Base-by-base conservation (phyloP, 2,797 vertebrate genomes). In the Acrossocheilus wenchowensis region DNA sequence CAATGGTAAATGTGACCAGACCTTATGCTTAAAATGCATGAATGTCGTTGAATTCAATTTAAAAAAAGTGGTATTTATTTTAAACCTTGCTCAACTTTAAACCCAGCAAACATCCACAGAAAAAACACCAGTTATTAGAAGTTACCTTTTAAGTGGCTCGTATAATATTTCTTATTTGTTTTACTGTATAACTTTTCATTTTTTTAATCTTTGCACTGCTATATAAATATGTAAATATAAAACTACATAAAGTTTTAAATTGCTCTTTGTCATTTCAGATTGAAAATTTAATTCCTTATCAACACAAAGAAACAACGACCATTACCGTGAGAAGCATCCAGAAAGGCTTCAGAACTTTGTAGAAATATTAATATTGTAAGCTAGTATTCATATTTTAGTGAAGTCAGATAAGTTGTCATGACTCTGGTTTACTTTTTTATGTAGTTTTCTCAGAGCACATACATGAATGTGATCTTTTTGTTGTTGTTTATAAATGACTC, bases 281-380 rank as follows among this genome's bases (percentile, higher is more conserved):
- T 14, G 34, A 52, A 69, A n/a, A 0, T 15, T 36, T 52, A 12
- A 71, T 81, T 69, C 80, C 80, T 23, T 17, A 2, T 45, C 2
- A 52, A 85, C 3, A 83, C 57, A 83, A n/a, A 64, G 62, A 1
- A 57, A 78, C n/a, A 2, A 64, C 19, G 6, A 34, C 11, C 17
- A 57, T 93, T 9, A 87, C 84, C 1, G 8, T 93, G 1, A 92
- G 86, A 87, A 89, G 82, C 4, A 39, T 92, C 86, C 84, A 73
- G 57, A 85, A 48, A 69, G 11, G 23, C 54, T 36, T 6, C 78
- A 80, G 3, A 10, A 14, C 39, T 12, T 64, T 0, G 12, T 81
- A 48, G 15, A 43, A 81, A 68, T 5, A 34, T 48, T 23, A 43
- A 41, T 62, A 43, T 34, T 30, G 12, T 72, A 10, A 60, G 9